A percentile compares a stretch with the other conserved stretches of the same genome.
phyloP scores from a whole-genome alignment of 2,113 vertebrate genomes.

The Gadus macrocephalus region DNA sequence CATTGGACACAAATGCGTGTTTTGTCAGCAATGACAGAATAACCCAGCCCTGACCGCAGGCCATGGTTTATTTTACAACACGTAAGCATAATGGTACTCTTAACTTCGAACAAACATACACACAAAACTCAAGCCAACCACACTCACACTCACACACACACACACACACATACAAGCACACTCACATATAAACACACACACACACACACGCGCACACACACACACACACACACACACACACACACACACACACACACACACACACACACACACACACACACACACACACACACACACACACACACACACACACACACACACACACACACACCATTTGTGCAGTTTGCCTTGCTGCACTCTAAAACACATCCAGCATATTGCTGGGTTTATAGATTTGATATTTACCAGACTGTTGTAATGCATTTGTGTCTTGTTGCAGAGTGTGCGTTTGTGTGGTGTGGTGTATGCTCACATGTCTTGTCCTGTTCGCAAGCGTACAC shows the following conservation, averaged over 20 bases:
- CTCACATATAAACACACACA: neutral
- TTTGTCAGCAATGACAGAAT: neutral
- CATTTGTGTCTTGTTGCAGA: no score
- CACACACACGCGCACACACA: slow-evolving; percentile 1
- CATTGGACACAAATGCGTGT: neutral
- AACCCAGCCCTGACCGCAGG: neutral
- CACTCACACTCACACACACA: slow-evolving; percentile 5
- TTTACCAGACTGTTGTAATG: slow-evolving; percentile 8
- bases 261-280: neutral
- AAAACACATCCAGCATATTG: slow-evolving; percentile 45
- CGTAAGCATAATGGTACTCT: neutral
- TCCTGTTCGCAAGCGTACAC: no score
- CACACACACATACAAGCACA: neutral
- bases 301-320: slow-evolving; percentile 6
- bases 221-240: neutral
- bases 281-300: slow-evolving; percentile 1
- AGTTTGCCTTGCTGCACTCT: slow-evolving; percentile 41
- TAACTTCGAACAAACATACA: neutral
- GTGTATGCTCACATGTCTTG: neutral
- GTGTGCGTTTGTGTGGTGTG: slow-evolving; percentile 1
- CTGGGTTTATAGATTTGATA: slow-evolving; percentile 48
- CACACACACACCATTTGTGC: slow-evolving; percentile 15
- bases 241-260: no score
- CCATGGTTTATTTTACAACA: neutral
- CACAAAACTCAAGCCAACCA: neutral